A percentile compares a stretch with the other conserved stretches of the same genome.
Conservation (phyloP, 2,888 invertebrate species). For the Trichogramma dendrolimi region DNA sequence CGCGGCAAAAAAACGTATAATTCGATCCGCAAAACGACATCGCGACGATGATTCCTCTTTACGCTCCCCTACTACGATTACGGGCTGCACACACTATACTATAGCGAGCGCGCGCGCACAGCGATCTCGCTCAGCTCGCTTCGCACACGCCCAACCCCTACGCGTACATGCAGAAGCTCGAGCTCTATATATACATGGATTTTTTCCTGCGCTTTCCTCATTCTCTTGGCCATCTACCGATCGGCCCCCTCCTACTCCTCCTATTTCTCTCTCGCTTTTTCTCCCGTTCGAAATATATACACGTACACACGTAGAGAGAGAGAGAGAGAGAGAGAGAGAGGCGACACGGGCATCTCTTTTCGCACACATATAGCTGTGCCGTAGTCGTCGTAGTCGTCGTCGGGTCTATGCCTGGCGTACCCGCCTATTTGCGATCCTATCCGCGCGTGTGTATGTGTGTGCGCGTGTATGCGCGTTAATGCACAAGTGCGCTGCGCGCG, state of each 20-base stretch:
- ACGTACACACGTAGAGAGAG: constrained; percentile 1
- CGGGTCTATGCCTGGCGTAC: constrained; percentile 7
- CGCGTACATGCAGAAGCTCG: too few species aligned
- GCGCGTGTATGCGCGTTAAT: constrained; percentile 14
- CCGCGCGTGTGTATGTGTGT: neutral
- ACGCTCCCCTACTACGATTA: too few species aligned
- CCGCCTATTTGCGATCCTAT: constrained; percentile 28
- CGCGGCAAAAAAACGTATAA: too few species aligned
- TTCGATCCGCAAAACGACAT: too few species aligned
- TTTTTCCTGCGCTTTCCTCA: neutral
- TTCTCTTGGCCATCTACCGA: constrained; percentile 16
- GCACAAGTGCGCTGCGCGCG: constrained; percentile 18
- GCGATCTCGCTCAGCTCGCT: too few species aligned
- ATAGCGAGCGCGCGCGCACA: too few species aligned
- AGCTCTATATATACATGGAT: too few species aligned
- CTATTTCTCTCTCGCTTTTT: constrained; percentile 5
- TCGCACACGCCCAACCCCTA: too few species aligned
- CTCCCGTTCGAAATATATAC: neutral
- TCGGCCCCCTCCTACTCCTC: constrained; percentile 11
- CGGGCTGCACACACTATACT: too few species aligned
- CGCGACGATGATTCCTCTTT: too few species aligned
- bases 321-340: constrained; percentile 3
- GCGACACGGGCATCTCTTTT: neutral
- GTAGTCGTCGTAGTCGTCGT: neutral
- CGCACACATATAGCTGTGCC: constrained; percentile 9